phyloP scores from a whole-genome alignment of 2,797 vertebrate species.

The Nannoperca australis region DNA sequence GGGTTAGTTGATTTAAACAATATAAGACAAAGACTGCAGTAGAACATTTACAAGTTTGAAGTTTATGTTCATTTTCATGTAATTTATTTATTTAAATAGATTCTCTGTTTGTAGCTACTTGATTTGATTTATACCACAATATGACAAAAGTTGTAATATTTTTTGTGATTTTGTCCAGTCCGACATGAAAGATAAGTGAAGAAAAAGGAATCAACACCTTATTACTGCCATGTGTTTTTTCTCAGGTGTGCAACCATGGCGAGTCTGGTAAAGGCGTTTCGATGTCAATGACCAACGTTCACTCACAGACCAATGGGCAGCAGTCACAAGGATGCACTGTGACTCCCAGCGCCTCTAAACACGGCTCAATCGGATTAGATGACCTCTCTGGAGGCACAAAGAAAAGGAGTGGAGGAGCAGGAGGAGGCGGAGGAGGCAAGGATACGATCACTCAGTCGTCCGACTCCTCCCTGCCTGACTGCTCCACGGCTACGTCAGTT shows the following conservation, averaged over 20 bases:
- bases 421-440: constrained; percentile 74
- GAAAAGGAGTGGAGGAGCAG: constrained; percentile 79
- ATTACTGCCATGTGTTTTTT: not conserved
- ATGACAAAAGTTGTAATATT: not conserved
- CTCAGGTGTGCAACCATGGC: constrained; percentile 91
- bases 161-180: too few species aligned
- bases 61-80: not conserved
- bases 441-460: constrained; percentile 83
- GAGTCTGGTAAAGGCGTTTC: constrained; percentile 90
- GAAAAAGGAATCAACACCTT: not conserved
- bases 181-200: too few species aligned
- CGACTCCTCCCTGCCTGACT: constrained; percentile 89
- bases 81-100: not conserved
- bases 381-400: constrained; percentile 69
- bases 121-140: not conserved
- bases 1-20: too few species aligned
- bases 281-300: constrained; percentile 93
- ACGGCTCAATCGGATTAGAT: constrained; percentile 81
- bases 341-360: constrained; percentile 91
- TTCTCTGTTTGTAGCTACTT: not conserved
- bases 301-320: constrained; percentile 96
- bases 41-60: not conserved
- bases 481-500: constrained; percentile 89
- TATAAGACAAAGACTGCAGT: not conserved
- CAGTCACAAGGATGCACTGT: constrained; percentile 90